These are phyloP conservation scores for Lycaon pictus DNA, from an alignment of 2,113 vertebrate species.

Conservation along the genomic window DNA sequence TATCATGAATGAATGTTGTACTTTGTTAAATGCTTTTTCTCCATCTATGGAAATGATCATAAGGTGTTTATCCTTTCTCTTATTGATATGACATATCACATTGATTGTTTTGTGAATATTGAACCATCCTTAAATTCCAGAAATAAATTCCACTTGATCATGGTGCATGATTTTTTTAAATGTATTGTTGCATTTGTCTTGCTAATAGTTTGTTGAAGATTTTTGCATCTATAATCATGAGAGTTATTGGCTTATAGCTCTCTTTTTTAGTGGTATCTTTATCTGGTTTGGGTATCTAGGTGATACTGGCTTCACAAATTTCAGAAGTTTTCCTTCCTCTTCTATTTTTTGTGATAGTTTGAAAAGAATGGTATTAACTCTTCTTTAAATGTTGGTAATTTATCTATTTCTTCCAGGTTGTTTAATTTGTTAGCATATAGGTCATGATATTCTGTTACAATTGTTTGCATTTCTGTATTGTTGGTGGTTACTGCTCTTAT, in stretches of 20 bases:
- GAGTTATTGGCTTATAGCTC: background rate
- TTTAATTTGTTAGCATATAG: background rate
- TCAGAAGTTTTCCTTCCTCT: background rate
- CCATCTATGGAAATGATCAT: background rate
- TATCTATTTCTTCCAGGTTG: background rate
- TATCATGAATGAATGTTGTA: background rate
- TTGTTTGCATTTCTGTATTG: background rate
- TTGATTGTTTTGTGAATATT: background rate
- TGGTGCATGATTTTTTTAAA: background rate
- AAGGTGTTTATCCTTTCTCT: background rate
- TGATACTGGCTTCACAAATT: background rate
- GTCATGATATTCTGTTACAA: background rate
- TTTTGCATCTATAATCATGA: background rate
- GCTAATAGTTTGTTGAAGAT: background rate
- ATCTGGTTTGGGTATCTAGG: background rate
- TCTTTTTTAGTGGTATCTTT: background rate
- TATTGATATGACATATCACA: background rate
- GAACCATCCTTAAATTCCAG: background rate
- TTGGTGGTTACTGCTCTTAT: background rate
- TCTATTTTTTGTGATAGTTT: background rate
- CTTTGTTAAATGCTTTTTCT: background rate
- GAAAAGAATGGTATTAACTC: background rate
- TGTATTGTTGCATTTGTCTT: background rate
- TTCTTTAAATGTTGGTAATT: background rate
- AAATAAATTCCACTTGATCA: background rate